Percentiles rank a stretch among this genome's conserved stretches.
These are phyloP conservation scores for Thelaira solivaga DNA, from an alignment of 2,888 invertebrate species.

Conservation along the genomic window DNA sequence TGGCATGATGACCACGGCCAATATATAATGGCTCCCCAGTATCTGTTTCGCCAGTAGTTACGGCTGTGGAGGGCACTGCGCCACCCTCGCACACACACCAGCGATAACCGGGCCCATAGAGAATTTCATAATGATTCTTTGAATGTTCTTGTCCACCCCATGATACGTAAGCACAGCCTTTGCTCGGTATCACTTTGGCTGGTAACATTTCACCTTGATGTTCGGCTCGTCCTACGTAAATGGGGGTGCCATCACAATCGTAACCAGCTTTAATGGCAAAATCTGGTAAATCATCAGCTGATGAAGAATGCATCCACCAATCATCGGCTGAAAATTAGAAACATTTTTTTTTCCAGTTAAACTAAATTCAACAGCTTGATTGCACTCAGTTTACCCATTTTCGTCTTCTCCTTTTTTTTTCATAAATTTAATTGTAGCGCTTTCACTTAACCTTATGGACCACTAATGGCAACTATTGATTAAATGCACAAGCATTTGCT, in stretches of 20 bases:
- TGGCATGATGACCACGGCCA: conserved; percentile 78
- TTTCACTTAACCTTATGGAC: background rate
- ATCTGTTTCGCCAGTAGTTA: conserved; percentile 69
- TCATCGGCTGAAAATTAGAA: conserved; percentile 63
- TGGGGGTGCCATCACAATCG: conserved; percentile 67
- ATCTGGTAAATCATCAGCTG: conserved; percentile 70
- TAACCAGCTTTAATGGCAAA: conserved; percentile 67
- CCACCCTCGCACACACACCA: conserved; percentile 77
- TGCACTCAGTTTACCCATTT: conserved; percentile 14
- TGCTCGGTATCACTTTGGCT: conserved; percentile 78
- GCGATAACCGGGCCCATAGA: conserved; percentile 77
- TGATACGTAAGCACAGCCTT: conserved; percentile 63
- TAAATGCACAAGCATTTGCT: background rate
- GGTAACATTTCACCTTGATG: conserved; percentile 80
- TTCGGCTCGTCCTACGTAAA: conserved; percentile 73
- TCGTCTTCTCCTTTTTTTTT: background rate
- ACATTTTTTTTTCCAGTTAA: background rate
- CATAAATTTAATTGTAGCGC: background rate
- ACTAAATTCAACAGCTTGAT: background rate
- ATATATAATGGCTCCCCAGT: conserved; percentile 78
- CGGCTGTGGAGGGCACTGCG: conserved; percentile 67
- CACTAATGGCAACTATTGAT: background rate
- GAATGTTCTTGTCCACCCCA: conserved; percentile 77
- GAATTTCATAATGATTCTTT: conserved; percentile 73
- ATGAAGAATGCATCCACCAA: conserved; percentile 72